A percentile compares a stretch with the other conserved stretches of the same genome.
Conservation (phyloP, 1,140 invertebrate genomes). For the Antheraea pernyi region DNA sequence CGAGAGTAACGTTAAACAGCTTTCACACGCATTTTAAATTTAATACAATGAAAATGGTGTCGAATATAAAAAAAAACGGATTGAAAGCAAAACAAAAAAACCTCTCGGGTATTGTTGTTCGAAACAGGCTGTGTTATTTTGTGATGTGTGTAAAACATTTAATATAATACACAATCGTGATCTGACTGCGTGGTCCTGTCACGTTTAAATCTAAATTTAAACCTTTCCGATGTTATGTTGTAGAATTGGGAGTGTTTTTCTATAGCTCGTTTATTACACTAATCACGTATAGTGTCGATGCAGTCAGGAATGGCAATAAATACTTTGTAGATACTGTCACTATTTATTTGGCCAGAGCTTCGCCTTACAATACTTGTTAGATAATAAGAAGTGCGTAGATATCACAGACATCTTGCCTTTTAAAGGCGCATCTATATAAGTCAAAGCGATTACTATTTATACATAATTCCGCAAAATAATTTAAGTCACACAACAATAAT, state of each 20-base stretch:
- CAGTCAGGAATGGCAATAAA: too few species aligned
- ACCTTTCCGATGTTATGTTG: background rate
- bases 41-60: background rate
- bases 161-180: background rate
- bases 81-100: background rate
- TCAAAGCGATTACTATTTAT: too few species aligned
- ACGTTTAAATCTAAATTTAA: background rate
- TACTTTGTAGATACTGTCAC: too few species aligned
- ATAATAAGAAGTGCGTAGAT: too few species aligned
- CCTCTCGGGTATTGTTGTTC: background rate
- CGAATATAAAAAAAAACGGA: background rate
- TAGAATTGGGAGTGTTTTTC: background rate
- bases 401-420: too few species aligned
- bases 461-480: too few species aligned
- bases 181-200: background rate
- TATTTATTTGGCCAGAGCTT: too few species aligned
- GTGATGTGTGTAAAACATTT: background rate
- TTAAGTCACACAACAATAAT: too few species aligned
- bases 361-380: too few species aligned
- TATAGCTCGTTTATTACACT: background rate
- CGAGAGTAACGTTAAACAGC: background rate
- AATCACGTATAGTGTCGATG: too few species aligned
- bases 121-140: background rate
- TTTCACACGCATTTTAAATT: background rate
- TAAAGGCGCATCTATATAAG: too few species aligned